Percentiles rank a stretch among this genome's conserved stretches.
Conservation (phyloP, 1,140 invertebrate species). For the Dendroctonus valens region DNA sequence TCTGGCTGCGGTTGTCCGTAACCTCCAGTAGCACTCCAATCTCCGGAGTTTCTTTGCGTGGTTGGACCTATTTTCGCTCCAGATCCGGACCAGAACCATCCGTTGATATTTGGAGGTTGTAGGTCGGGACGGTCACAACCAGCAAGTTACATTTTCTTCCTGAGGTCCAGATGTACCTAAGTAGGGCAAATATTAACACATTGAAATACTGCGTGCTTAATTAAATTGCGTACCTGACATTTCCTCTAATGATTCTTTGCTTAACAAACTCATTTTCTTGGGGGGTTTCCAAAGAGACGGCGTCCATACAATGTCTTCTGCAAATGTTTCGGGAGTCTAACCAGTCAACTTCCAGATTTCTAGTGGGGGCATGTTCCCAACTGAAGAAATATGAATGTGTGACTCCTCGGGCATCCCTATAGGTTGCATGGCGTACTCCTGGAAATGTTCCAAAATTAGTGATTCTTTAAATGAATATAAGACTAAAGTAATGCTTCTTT, state of each 20-base stretch:
- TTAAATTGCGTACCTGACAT: constrained; percentile 40
- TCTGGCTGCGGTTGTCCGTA: constrained; percentile 83
- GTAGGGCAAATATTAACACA: constrained; percentile 37
- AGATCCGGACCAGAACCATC: constrained; percentile 92
- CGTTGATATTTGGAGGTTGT: constrained; percentile 84
- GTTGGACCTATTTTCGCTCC: constrained; percentile 86
- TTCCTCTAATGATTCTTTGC: constrained; percentile 73
- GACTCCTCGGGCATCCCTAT: constrained; percentile 80
- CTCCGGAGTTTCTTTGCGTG: constrained; percentile 80
- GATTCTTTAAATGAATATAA: no score
- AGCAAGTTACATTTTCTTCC: constrained; percentile 88
- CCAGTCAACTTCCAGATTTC: constrained; percentile 86
- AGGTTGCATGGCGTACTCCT: constrained; percentile 83
- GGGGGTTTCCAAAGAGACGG: constrained; percentile 84
- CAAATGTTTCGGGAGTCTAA: constrained; percentile 88
- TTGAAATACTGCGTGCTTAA: constrained; percentile 8
- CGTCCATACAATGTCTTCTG: constrained; percentile 89
- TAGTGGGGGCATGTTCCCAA: constrained; percentile 84
- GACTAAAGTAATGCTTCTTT: no score
- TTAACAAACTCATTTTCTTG: constrained; percentile 90
- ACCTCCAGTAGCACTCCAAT: constrained; percentile 85
- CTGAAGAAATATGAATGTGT: constrained; percentile 92
- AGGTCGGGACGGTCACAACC: constrained; percentile 84
- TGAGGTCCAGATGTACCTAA: constrained; percentile 83
- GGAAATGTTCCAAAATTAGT: constrained; percentile 30